A percentile compares a stretch with the other conserved stretches of the same genome.
phyloP scores from a whole-genome alignment of 1,140 invertebrate species.

The Trichonephila clavipes region DNA sequence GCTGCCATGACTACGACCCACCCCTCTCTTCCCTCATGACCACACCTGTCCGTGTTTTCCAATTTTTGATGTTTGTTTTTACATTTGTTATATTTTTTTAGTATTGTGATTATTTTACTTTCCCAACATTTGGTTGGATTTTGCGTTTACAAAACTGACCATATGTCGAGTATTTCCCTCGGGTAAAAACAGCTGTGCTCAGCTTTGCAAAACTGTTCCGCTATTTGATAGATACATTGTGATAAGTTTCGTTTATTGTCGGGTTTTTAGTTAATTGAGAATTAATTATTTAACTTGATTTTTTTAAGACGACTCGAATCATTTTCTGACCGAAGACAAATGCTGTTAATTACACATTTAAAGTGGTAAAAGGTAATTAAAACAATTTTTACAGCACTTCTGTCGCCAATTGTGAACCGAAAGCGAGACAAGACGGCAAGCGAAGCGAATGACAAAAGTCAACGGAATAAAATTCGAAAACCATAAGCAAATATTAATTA shows the following conservation, averaged over 20 bases:
- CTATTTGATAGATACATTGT: not conserved
- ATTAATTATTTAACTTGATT: too few relatives aligned
- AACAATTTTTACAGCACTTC: too few relatives aligned
- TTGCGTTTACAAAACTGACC: slow-evolving; percentile 20
- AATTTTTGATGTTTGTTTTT: slow-evolving; percentile 56
- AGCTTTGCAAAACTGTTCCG: not conserved
- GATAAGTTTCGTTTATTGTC: not conserved
- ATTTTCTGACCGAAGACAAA: too few relatives aligned
- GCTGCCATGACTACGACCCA: slow-evolving; percentile 71
- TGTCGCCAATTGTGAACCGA: too few relatives aligned
- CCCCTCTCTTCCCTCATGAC: slow-evolving; percentile 12
- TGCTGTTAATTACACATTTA: too few relatives aligned
- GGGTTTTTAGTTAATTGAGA: too few relatives aligned
- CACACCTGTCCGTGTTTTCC: slow-evolving; percentile 69
- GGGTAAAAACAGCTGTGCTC: not conserved
- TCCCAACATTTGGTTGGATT: slow-evolving; percentile 34
- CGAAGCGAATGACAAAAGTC: too few relatives aligned
- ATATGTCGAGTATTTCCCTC: not conserved
- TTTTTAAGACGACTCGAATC: too few relatives aligned
- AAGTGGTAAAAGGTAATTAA: too few relatives aligned
- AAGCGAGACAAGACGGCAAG: too few relatives aligned
- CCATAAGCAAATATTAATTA: too few relatives aligned
- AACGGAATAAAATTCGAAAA: too few relatives aligned
- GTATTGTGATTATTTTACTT: slow-evolving; percentile 20
- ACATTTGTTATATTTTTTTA: slow-evolving; percentile 52